These are phyloP conservation scores for Ctenicera cuprea DNA, from an alignment of 2,888 invertebrate genomes.

Conservation along the genomic window DNA sequence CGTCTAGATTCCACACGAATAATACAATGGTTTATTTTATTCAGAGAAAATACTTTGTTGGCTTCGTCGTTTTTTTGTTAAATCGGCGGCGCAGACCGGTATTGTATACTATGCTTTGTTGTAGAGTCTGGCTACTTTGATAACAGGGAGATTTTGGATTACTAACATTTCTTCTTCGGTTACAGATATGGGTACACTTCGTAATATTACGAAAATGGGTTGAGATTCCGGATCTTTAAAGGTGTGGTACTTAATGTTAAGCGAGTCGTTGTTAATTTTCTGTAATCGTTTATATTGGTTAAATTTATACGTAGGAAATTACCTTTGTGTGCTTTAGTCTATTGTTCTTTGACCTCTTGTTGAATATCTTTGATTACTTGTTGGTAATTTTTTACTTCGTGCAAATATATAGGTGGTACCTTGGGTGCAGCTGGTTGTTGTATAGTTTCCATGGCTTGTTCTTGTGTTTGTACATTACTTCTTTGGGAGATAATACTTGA, in stretches of 20 bases:
- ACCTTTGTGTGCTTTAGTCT: background rate
- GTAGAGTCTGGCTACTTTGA: background rate
- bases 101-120: background rate
- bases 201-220: too few species aligned
- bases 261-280: slow-evolving; percentile 5
- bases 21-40: slow-evolving; percentile 5
- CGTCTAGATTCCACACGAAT: slow-evolving; percentile 6
- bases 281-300: slow-evolving; percentile 3
- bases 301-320: background rate
- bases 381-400: slow-evolving; percentile 9
- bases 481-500: slow-evolving; percentile 5
- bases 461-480: background rate
- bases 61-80: background rate
- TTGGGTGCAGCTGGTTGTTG: slow-evolving; percentile 5
- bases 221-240: too few species aligned
- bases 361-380: slow-evolving; percentile 12
- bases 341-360: background rate
- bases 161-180: slow-evolving; percentile 1
- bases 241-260: too few species aligned
- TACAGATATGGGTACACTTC: background rate
- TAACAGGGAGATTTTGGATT: background rate
- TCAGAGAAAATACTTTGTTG: background rate
- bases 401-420: slow-evolving; percentile 9
- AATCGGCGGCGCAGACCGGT: background rate
- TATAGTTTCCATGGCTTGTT: background rate